Base-by-base conservation (phyloP, 2,888 invertebrate species). In the Lasioglossum villosulum region DNA sequence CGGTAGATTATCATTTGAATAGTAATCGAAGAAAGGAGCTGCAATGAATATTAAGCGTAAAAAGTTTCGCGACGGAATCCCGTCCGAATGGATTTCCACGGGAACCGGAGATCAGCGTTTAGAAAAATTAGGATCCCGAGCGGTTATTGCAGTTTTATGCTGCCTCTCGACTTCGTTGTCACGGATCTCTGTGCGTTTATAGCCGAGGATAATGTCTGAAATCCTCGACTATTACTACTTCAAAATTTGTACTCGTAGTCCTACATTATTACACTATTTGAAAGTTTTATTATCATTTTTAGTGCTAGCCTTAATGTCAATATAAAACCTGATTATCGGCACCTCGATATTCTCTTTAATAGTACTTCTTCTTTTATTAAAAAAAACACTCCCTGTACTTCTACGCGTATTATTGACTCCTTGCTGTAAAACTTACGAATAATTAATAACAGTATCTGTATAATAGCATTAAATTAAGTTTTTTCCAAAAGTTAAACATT, bases 1-100 rank as follows among this genome's bases (percentile, higher is more conserved):
- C 59, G 77, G n/a, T 30, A 75, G 80, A 86, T 86, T 80, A 84
- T 80, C 85, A 77, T 86, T 85, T 75, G 80, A 84, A 84, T 86
- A 37, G 73, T 63, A 70, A 84, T 86, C 76, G 78, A 77, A 74
- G 45, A 74, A 75, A 71, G 34, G 27, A 34, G 45, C 4, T 4
- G 30, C 59, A 77, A 71, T 56, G 59, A 80, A 71, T 73, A 30
- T 42, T 48, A 45, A 59, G 12, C 19, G 39, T 45, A 74, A 74
- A 74, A 74, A 84, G 59, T 48, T 73, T 76, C 34, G 27, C 66
- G 45, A 52, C 39, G 12, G 14, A 42, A 42, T 10, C 37, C 52
- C 12, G 45, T 34, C 75, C 19, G 75, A 34, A 74, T 52, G 23
- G 74, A n/a, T 8, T 74, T 42, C 19, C 63, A 34, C n/a, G 42